Conservation (phyloP, 2,888 invertebrate species). For the Cinara cedri region DNA sequence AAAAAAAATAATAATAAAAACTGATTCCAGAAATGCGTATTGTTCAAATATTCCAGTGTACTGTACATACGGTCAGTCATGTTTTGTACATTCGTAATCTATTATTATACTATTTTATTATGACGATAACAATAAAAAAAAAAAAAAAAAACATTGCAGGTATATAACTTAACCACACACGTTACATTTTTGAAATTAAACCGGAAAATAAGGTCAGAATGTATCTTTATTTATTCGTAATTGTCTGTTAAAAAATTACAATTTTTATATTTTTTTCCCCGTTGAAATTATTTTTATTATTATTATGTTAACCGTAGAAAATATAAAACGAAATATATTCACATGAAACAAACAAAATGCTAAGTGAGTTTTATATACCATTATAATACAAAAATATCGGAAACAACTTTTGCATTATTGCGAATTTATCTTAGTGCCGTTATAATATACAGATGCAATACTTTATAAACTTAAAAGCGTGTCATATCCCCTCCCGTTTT, state of each 20-base stretch:
- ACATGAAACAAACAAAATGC: no score
- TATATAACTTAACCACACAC: no score
- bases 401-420: not conserved
- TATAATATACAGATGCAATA: not conserved
- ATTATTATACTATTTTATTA: no score
- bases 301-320: not conserved
- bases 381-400: not conserved
- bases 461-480: conserved; percentile 9
- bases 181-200: no score
- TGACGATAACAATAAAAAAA: no score
- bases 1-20: not conserved
- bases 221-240: no score
- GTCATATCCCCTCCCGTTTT: not conserved
- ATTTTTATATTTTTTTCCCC: not conserved
- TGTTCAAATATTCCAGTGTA: conserved; percentile 20
- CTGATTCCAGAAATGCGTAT: not conserved
- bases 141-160: no score
- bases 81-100: no score
- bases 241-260: no score
- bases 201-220: no score
- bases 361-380: no score
- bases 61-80: not conserved
- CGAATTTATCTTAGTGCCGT: not conserved
- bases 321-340: not conserved
- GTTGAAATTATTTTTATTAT: not conserved